These are phyloP conservation scores for Blennius ocellaris DNA, from an alignment of 2,113 vertebrate genomes.

Conservation along the genomic window DNA sequence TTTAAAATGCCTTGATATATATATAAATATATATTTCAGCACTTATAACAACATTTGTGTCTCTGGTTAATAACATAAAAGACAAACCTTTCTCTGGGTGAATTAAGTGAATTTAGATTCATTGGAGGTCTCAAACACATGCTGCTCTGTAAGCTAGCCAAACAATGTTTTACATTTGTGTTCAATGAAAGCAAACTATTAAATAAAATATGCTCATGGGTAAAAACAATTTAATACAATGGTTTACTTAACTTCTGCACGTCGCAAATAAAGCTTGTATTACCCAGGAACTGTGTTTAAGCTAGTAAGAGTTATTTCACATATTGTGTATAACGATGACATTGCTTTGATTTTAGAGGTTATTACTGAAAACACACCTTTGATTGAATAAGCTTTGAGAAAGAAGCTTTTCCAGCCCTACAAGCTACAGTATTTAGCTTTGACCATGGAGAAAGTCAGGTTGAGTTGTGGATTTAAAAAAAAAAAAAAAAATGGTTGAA, in stretches of 20 bases:
- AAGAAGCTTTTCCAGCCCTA: conserved; percentile 71
- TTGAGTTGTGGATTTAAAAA: conserved; percentile 38
- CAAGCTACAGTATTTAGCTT: conserved; percentile 73
- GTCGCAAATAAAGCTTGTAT: conserved; percentile 17
- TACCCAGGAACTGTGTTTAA: conserved; percentile 26
- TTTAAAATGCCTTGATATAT: conserved; percentile 28
- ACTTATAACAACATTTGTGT: conserved; percentile 49
- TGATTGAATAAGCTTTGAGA: conserved; percentile 63
- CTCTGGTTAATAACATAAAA: conserved; percentile 38
- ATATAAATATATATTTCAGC: conserved; percentile 26
- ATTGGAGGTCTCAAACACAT: conserved; percentile 8
- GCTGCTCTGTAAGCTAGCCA: conserved; percentile 2
- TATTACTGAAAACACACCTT: conserved; percentile 36
- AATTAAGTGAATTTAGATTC: conserved; percentile 34
- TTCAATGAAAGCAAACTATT: too few relatives aligned
- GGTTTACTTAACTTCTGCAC: too few relatives aligned
- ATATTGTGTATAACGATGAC: conserved; percentile 23
- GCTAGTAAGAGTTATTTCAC: conserved; percentile 13
- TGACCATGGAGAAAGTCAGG: conserved; percentile 36
- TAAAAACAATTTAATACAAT: too few relatives aligned
- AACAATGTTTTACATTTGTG: too few relatives aligned
- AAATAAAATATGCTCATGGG: too few relatives aligned
- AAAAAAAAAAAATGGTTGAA: conserved; percentile 36
- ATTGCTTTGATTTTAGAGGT: conserved; percentile 17
- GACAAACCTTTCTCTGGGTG: conserved; percentile 65